Base-by-base conservation (phyloP, 2,888 invertebrate species). In the Buathra laborator region DNA sequence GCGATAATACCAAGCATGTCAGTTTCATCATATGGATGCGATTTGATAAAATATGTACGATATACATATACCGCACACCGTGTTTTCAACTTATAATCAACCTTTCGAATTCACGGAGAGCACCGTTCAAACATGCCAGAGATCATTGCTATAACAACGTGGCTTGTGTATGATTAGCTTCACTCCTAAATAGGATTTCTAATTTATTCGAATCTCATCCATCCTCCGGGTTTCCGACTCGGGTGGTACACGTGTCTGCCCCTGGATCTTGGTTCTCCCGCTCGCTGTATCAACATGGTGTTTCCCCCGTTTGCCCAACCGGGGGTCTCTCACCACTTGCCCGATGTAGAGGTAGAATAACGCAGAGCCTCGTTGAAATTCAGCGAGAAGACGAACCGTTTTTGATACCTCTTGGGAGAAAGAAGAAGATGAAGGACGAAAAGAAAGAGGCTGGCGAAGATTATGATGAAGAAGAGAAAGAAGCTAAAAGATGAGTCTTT, bases 401-500 rank as follows among this genome's bases (percentile, higher is more conserved):
- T 80, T 72, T 80, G 79, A 85, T 85, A 80, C 67, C 71, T 82
- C 72, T 53, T 59, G 66, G 66, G 75, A 68, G 24, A 43, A 29
- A 74, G 70, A 53, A 62, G 64, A 72, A 59, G 53, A 66, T 53
- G 59, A 43, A 32, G 19, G 9, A 66, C 4, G 14, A 43, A 16
- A 64, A 71, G 59, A 51, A 70, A 37, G 56, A 66, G 62, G 44
- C 46, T 12, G 79, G 62, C 14, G 19, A 80, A 66, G 66, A 67
- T 62, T 29, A 62, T 59, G 71, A 66, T 64, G 72, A 71, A 16
- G 75, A 51, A 37, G 72, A 74, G 53, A 59, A 46, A 68, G 83
- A 74, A 68, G 67, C 72, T 46, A 59, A 32, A 76, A 71, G 80
- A 85, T 80, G 85, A 83, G 79, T 85, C 82, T 76, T 85, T 83